A percentile compares a stretch with the other conserved stretches of the same genome.
Conservation (phyloP, 2,797 vertebrate genomes). For the Cynodonichthys magdalenae region DNA sequence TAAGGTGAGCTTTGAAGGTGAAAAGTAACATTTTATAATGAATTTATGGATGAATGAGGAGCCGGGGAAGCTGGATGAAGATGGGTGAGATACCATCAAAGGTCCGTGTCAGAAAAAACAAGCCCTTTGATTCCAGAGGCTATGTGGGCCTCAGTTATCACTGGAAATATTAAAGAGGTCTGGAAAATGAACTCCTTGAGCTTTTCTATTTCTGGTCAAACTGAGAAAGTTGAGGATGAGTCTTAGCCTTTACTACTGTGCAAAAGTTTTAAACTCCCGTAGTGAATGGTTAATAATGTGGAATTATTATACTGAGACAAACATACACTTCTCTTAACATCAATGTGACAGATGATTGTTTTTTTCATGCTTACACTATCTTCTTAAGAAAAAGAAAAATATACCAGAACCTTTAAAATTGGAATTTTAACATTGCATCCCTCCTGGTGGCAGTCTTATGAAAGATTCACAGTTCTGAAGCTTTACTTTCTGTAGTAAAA, state of each 20-base stretch:
- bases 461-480: too few relatives aligned
- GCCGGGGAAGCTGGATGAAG: background rate
- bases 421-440: too few relatives aligned
- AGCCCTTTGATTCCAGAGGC: conserved; percentile 13
- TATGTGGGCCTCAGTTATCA: background rate
- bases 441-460: too few relatives aligned
- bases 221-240: conserved; percentile 1
- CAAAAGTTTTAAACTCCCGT: too few relatives aligned
- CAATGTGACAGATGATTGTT: too few relatives aligned
- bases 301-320: background rate
- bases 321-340: too few relatives aligned
- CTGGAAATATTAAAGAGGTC: background rate
- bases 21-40: conserved; percentile 15
- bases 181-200: conserved; percentile 4
- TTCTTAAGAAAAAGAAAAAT: too few relatives aligned
- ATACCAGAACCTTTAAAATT: too few relatives aligned
- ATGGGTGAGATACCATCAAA: conserved; percentile 16
- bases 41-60: conserved; percentile 21
- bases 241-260: too few relatives aligned
- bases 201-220: background rate
- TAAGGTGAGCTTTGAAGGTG: conserved; percentile 20
- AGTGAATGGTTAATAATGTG: background rate
- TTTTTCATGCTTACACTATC: too few relatives aligned
- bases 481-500: background rate
- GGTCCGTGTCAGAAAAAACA: conserved; percentile 8